phyloP scores from a whole-genome alignment of 2,888 invertebrate species.

The Drepanosiphum platanoidis region DNA sequence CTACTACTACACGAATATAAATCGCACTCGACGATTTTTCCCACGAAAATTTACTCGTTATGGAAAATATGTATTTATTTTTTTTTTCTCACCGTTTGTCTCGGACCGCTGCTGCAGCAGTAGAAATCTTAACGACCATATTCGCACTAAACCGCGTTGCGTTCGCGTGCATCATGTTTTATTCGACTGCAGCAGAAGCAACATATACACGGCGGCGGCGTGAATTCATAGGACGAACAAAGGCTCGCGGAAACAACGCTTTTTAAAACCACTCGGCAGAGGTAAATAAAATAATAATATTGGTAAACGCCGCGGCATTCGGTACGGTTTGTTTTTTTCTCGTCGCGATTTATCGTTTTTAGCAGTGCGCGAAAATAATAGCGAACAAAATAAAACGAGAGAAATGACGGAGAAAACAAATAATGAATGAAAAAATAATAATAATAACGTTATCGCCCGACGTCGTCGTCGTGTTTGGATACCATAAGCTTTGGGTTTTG shows the following conservation, averaged over 20 bases:
- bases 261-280: not conserved
- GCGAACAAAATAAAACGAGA: not conserved
- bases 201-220: no score
- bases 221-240: not conserved
- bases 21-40: conserved; percentile 54
- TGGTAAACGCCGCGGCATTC: no score
- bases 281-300: no score
- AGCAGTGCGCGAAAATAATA: not conserved
- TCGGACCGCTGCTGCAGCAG: not conserved
- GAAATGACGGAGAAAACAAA: not conserved
- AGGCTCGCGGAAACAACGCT: not conserved
- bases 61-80: not conserved
- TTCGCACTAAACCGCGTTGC: not conserved
- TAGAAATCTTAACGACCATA: no score
- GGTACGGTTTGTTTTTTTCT: no score
- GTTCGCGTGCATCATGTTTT: not conserved
- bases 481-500: not conserved
- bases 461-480: not conserved
- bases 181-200: no score
- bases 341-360: not conserved
- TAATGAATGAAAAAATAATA: not conserved
- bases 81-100: conserved; percentile 10
- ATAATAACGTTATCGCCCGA: not conserved
- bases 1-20: conserved; percentile 23
- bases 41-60: conserved; percentile 34